Evolutionary conservation across 2,888 invertebrate species (phyloP).

Genomic region (Ophonus ardosiacus): DNA sequence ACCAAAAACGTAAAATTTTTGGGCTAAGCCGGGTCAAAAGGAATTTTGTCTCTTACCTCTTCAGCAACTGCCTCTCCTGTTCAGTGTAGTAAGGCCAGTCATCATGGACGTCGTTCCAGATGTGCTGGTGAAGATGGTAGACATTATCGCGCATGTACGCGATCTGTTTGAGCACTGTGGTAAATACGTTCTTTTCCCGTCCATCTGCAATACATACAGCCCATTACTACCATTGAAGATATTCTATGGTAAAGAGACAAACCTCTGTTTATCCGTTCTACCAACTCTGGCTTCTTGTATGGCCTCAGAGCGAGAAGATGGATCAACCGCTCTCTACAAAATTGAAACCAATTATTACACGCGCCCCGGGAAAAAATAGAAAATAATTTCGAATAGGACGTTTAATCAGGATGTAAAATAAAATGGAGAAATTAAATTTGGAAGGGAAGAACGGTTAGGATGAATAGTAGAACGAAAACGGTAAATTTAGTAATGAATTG

Average conservation of each 20-base stretch:
- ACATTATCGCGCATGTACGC: conserved; percentile 91
- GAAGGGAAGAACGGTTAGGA: not conserved
- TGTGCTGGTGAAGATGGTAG: conserved; percentile 90
- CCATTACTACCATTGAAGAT: not conserved
- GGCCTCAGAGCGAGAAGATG: conserved; percentile 95
- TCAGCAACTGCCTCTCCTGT: conserved; percentile 91
- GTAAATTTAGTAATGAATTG: not conserved
- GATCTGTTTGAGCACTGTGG: conserved; percentile 88
- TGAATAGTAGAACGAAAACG: not conserved
- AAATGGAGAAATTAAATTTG: not conserved
- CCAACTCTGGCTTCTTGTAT: conserved; percentile 95
- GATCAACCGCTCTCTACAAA: conserved; percentile 93
- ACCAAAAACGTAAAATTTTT: too few species aligned
- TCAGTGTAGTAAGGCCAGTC: conserved; percentile 97
- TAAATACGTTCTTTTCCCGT: conserved; percentile 87
- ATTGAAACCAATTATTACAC: conserved; percentile 42
- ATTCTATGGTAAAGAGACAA: conserved; percentile 71
- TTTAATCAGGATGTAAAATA: not conserved
- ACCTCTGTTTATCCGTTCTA: conserved; percentile 89
- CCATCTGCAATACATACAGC: conserved; percentile 83
- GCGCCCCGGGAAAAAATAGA: not conserved
- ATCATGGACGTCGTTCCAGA: conserved; percentile 95
- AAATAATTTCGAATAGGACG: not conserved
- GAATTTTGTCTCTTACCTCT: conserved; percentile 79
- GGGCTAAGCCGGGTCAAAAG: not conserved